Conservation (phyloP, 1,140 invertebrate genomes). For the Papilio machaon region DNA sequence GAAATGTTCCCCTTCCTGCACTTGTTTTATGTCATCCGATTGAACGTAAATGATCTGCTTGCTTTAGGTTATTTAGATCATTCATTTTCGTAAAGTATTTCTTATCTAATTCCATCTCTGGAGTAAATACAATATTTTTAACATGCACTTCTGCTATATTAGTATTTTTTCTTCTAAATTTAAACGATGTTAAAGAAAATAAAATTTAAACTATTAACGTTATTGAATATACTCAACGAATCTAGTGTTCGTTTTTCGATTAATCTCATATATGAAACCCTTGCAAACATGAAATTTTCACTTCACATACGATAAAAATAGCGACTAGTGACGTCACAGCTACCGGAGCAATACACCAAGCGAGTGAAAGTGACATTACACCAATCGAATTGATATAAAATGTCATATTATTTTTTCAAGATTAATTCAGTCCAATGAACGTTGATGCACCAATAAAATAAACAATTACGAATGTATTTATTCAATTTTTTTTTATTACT, state of each 20-base stretch:
- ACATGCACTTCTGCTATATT: too few species aligned
- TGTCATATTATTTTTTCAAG: conserved; percentile 3
- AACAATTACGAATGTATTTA: not conserved
- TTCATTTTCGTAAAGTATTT: not conserved
- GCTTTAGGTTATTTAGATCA: not conserved
- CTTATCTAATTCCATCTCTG: too few species aligned
- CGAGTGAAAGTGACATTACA: conserved; percentile 5
- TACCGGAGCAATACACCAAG: not conserved
- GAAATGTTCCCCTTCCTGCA: not conserved
- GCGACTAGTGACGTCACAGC: not conserved
- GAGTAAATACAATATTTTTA: too few species aligned
- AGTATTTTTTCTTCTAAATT: too few species aligned
- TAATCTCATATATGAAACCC: too few species aligned
- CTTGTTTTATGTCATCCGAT: not conserved
- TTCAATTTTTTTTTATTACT: conserved; percentile 9
- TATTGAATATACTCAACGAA: too few species aligned
- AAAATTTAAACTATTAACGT: too few species aligned
- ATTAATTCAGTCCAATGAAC: conserved; percentile 21
- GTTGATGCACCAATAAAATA: not conserved
- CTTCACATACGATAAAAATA: conserved; percentile 6
- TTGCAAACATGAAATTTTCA: not conserved
- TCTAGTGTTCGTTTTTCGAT: too few species aligned
- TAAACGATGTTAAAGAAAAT: too few species aligned
- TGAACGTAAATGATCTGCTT: not conserved
- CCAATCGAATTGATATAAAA: not conserved